A percentile compares a stretch with the other conserved stretches of the same genome.
phyloP scores from a whole-genome alignment of 2,113 vertebrate genomes.

The Callipepla squamata region DNA sequence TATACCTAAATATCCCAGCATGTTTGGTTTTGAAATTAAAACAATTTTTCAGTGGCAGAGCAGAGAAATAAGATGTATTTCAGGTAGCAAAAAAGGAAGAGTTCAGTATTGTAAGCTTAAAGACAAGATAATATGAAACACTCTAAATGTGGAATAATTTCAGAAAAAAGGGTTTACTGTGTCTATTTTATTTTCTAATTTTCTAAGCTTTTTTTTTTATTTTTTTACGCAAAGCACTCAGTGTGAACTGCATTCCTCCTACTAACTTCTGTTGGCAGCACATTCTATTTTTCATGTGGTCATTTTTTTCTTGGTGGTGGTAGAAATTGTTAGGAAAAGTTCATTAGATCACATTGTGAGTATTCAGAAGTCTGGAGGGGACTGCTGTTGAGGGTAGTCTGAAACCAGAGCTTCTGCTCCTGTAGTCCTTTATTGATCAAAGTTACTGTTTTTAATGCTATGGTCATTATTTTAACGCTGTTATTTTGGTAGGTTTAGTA shows the following conservation, averaged over 20 bases:
- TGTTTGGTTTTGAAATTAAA: background rate
- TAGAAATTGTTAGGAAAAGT: conserved; percentile 2
- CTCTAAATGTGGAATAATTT: background rate
- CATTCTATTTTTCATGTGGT: background rate
- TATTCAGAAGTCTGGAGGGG: conserved; percentile 1
- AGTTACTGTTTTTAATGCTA: background rate
- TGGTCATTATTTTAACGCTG: background rate
- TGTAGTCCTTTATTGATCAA: background rate
- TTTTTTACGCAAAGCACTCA: background rate
- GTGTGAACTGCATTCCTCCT: background rate
- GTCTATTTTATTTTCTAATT: background rate
- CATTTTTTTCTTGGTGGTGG: conserved; percentile 32
- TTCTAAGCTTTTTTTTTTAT: background rate
- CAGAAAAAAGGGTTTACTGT: background rate
- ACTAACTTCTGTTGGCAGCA: conserved; percentile 13
- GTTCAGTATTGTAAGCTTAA: background rate
- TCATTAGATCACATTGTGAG: conserved; percentile 53
- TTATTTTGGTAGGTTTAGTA: background rate
- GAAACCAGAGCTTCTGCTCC: background rate
- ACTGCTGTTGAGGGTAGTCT: background rate
- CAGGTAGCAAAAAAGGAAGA: background rate
- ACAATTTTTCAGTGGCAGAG: background rate
- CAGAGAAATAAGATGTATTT: background rate
- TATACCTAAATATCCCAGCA: background rate
- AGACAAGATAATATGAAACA: background rate